Evolutionary conservation across 2,797 vertebrate genomes (phyloP).

Genomic region (Coregonus sp.): DNA sequence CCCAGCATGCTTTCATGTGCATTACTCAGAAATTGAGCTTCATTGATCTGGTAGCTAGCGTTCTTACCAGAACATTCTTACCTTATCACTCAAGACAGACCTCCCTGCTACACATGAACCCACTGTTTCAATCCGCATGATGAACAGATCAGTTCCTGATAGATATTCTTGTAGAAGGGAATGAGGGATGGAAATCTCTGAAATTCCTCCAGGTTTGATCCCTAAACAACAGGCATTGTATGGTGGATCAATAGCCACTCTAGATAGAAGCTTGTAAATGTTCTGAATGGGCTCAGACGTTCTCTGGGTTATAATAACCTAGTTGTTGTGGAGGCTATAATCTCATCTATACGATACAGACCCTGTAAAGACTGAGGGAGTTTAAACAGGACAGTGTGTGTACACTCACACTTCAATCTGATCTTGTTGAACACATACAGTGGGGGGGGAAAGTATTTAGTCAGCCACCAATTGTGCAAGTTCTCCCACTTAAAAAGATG

Average conservation of each 20-base stretch:
- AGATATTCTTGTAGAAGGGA: not conserved
- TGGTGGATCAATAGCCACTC: slow-evolving; percentile 6
- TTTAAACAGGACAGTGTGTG: not conserved
- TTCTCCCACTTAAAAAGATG: no score
- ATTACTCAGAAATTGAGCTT: not conserved
- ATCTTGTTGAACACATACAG: not conserved
- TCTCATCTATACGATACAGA: not conserved
- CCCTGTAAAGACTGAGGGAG: not conserved
- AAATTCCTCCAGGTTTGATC: not conserved
- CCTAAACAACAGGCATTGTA: not conserved
- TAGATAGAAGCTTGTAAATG: not conserved
- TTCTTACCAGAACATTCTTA: not conserved
- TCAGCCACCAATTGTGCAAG: no score
- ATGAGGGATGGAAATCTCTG: not conserved
- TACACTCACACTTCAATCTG: not conserved
- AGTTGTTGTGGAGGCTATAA: not conserved
- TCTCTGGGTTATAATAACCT: not conserved
- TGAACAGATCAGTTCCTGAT: not conserved
- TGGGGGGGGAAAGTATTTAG: no score
- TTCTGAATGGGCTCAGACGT: not conserved
- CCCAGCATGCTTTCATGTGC: not conserved
- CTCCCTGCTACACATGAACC: not conserved
- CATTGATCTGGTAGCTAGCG: slow-evolving; percentile 9
- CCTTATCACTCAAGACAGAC: not conserved
- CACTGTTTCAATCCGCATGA: not conserved